Conservation (phyloP, 2,888 invertebrate species). For the Ennomos fuscantarius region DNA sequence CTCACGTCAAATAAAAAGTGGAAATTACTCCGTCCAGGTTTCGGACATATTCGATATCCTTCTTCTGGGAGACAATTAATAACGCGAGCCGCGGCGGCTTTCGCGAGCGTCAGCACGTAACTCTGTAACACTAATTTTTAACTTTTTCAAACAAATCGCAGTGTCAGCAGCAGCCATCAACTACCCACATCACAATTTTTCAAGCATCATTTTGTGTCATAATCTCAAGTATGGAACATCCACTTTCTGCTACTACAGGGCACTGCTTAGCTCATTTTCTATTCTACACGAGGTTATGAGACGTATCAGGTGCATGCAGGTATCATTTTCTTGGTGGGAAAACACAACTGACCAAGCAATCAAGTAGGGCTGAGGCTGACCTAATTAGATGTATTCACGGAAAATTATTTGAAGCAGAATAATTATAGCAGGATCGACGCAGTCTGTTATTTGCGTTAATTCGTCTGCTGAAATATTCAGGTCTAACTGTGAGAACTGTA, state of each 20-base stretch:
- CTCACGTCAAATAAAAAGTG: too few species aligned
- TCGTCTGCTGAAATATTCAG: conserved; percentile 76
- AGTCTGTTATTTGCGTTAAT: conserved; percentile 75
- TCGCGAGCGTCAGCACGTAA: too few species aligned
- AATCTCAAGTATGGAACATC: background rate
- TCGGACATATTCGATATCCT: too few species aligned
- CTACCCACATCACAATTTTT: too few species aligned
- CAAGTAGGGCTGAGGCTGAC: conserved; percentile 58
- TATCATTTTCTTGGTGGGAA: conserved; percentile 59
- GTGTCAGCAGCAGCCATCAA: too few species aligned
- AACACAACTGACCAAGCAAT: conserved; percentile 57
- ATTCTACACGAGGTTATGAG: conserved; percentile 32
- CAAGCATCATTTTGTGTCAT: background rate
- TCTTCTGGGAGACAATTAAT: too few species aligned
- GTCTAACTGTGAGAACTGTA: conserved; percentile 62
- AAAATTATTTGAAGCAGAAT: conserved; percentile 60
- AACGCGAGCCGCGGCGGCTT: too few species aligned
- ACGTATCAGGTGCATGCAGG: conserved; percentile 44
- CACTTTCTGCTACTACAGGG: background rate
- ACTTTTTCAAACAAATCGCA: too few species aligned
- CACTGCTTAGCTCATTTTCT: background rate
- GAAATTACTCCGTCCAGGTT: too few species aligned
- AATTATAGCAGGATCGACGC: conserved; percentile 62
- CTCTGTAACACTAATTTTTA: too few species aligned
- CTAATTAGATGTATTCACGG: conserved; percentile 60